Conservation (phyloP, 2,888 invertebrate species). For the Byasa hedistus region DNA sequence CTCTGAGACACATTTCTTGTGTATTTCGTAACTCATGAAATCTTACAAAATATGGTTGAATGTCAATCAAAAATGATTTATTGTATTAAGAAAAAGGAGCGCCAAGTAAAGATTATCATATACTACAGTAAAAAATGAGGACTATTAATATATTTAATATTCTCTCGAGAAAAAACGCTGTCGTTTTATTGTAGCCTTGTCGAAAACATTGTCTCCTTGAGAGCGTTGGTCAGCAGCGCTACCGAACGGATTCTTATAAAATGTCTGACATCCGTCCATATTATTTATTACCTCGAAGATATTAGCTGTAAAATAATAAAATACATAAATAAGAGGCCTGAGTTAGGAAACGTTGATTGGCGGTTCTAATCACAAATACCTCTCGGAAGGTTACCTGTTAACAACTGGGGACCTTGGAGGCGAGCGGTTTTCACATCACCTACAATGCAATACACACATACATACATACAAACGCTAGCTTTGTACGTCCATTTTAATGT, state of each 20-base stretch:
- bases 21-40: too few relatives aligned
- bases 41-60: too few relatives aligned
- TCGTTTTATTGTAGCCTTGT: slow-evolving; percentile 10
- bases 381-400: slow-evolving; percentile 50
- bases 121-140: too few relatives aligned
- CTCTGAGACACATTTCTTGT: too few relatives aligned
- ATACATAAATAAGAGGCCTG: slow-evolving; percentile 33
- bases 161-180: not conserved
- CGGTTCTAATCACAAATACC: slow-evolving; percentile 57
- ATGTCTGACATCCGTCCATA: slow-evolving; percentile 25
- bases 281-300: slow-evolving; percentile 28
- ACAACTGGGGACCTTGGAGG: slow-evolving; percentile 46
- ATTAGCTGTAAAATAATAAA: slow-evolving; percentile 31
- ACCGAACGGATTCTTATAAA: slow-evolving; percentile 13
- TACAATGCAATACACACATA: slow-evolving; percentile 29
- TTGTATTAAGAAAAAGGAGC: too few relatives aligned
- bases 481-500: slow-evolving; percentile 28
- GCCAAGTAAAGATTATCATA: too few relatives aligned
- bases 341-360: slow-evolving; percentile 46
- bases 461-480: slow-evolving; percentile 32
- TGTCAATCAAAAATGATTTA: too few relatives aligned
- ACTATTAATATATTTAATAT: too few relatives aligned
- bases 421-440: slow-evolving; percentile 52
- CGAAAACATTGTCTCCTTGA: slow-evolving; percentile 23
- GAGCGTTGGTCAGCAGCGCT: slow-evolving; percentile 7